Conservation (phyloP, 2,888 invertebrate species). For the Ecliptopera silaceata region DNA sequence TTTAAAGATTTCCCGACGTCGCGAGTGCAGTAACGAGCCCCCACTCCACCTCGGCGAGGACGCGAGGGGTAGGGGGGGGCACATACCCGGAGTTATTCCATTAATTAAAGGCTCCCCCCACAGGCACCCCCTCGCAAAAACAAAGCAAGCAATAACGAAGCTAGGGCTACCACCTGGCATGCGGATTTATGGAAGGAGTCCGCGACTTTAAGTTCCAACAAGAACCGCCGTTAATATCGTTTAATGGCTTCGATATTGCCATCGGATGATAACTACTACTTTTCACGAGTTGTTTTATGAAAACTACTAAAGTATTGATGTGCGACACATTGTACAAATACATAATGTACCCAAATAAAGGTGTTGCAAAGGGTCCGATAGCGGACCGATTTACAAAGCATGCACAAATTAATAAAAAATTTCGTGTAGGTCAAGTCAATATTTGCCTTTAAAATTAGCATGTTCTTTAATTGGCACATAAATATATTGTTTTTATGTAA, state of each 20-base stretch:
- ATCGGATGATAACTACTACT: not conserved
- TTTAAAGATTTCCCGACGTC: conserved; percentile 53
- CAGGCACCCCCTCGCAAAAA: conserved; percentile 51
- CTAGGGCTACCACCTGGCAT: conserved; percentile 54
- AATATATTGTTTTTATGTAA: too few relatives aligned
- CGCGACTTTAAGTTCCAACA: conserved; percentile 27
- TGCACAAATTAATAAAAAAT: too few relatives aligned
- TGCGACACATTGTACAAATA: too few relatives aligned
- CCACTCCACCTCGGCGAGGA: conserved; percentile 28
- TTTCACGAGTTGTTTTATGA: too few relatives aligned
- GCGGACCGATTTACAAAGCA: too few relatives aligned
- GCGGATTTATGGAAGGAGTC: conserved; percentile 53
- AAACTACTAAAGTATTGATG: too few relatives aligned
- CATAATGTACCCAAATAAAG: too few relatives aligned
- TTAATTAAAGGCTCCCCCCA: conserved; percentile 66
- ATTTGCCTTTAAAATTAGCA: too few relatives aligned
- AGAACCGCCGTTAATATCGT: conserved; percentile 29
- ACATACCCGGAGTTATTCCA: conserved; percentile 71
- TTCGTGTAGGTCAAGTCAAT: too few relatives aligned
- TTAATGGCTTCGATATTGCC: conserved; percentile 23
- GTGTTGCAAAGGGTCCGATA: too few relatives aligned
- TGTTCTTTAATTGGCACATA: too few relatives aligned
- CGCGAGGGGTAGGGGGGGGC: conserved; percentile 40
- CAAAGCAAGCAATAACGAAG: conserved; percentile 68
- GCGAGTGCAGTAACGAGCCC: conserved; percentile 42